Base-by-base conservation (phyloP, 2,888 invertebrate species). In the Troglohyphantes excavatus region DNA sequence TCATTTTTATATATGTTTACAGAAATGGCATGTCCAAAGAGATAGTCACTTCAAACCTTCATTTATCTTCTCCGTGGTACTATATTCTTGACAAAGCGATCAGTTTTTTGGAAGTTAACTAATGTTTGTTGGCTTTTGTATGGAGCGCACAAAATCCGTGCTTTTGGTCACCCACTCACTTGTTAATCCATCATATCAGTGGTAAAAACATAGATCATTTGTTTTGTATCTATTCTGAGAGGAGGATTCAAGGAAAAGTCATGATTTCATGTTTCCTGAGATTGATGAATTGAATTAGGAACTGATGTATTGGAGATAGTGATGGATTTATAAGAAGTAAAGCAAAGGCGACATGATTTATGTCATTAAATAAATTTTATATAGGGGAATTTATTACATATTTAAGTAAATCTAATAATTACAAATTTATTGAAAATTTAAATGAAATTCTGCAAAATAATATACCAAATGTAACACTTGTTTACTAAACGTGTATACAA, bases 1-100 rank as follows among this genome's bases (percentile, higher is more conserved):
- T 33, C 33, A 6, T 6, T 9, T 33, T 33, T 33, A 6, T 33
- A 33, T 33, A 33, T 33, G 9, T 33, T 6, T 6, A 33, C 33
- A 9, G 11, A 84, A 75, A 67, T 75, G 84, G 67, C 65, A 75
- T 23, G 73, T 75, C 23, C 19, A 67, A 73, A 65, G 65, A 84
- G 84, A 84, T 67, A 84, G 75, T 75, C 27, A 61, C 78, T 86
- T 86, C 59, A 59, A 68, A 63, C 29, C 70, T 78, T 59, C 53
- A 86, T 76, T 68, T 39, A 72, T 61, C 76, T 63, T 86, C 26
- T 61, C 53, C 9, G 7, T 26, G 63, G 33, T n/a, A 53, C 46
- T 23, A n/a, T n/a, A n/a, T 21, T 78, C 59, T 75, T 61, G 63
- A 73, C 84, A 67, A 86, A 78, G 59, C n/a, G 67, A 85, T 68